Base-by-base conservation (phyloP, 2,113 vertebrate genomes). In the Cyanistes caeruleus region DNA sequence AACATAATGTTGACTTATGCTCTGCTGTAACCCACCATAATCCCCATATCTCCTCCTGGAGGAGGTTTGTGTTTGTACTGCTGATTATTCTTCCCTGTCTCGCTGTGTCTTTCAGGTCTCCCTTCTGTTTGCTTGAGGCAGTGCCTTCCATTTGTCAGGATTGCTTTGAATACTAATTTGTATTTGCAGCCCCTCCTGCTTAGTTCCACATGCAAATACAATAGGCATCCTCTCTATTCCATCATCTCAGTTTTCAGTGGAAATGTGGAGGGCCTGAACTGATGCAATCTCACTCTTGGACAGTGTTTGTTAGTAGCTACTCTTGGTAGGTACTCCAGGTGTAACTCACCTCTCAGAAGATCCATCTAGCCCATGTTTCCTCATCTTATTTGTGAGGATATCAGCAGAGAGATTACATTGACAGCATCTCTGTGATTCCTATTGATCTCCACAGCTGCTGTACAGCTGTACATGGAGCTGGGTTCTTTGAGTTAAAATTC, bases 91-190 rank as follows among this genome's bases (percentile, higher is more conserved):
- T 51, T 89, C 87, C 84, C 68, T 30, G 9, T 37, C 74, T 89
- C 3, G 1, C 33, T 72, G 73, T 20, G 5, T 60, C 60, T 75
- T 89, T 75, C 69, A 56, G 44, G 31, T 82, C 25, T 93, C 17
- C 41, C 41, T 89, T 85, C 74, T 91, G 43, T 95, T 94, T 92
- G 84, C 60, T 87, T 84, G 59, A 59, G 69, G 35, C 20, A 37
- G 5, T 48, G 69, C 24, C 53, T 90, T 49, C 35, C 77, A 13
- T 93, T 95, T 73, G n/a, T 49, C 37, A 60, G 78, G 37, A 49
- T 31, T 87, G 58, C 48, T 93, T 43, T 72, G 74, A 93, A 67
- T 72, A 13, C 6, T 64, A 16, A 72, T 59, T 67, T 43, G 15
- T 67, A 44, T 56, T 84, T 93, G 21, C 56, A 48, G 52, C 76